Base-by-base conservation (phyloP, 2,113 vertebrate genomes). In the Crocuta crocuta region DNA sequence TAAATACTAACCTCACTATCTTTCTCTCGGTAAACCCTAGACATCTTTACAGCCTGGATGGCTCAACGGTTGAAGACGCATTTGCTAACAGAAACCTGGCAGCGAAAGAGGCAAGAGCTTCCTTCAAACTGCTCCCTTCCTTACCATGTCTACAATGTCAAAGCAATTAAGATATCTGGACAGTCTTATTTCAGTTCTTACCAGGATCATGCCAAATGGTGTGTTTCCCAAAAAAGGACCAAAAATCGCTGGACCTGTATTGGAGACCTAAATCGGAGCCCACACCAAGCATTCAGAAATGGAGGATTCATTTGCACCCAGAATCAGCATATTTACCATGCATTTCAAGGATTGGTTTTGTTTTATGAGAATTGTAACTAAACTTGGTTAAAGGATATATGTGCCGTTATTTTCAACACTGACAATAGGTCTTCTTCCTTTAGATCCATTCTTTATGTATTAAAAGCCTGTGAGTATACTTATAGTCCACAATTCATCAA, bases 181-280 rank as follows among this genome's bases (percentile, higher is more conserved):
- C 97, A 98, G 0, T 95, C 96, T 79, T 96, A 94, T 68, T 99
- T 99, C 93, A 84, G 80, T 55, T 99, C 99, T n/a, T 58, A 97
- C 92, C 74, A 99, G 0, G 99, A 99, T 97, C 99, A 99, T 97
- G 99, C 99, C 65, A 99, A 99, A 98, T 99, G 99, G 99, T 99
- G 99, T 43, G 98, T 99, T 97, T 99, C 99, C 2, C 81, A 0
- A 80, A 43, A 63, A 1, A 81, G 71, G 4, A 31, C 88, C 55
- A 61, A 98, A 98, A 98, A 99, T 95, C 98, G 89, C 88, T 99
- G 99, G 99, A 98, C 98, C 15, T 99, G 99, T 85, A 98, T 99
- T 15, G 99, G 99, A 94, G 99, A 99, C 92, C 96, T 99, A 96
- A 99, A 99, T 97, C 99, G 99, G 23, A 98, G 99, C 92, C 97